Conservation (phyloP, 1,140 invertebrate genomes). For the Cheumatopsyche charites region DNA sequence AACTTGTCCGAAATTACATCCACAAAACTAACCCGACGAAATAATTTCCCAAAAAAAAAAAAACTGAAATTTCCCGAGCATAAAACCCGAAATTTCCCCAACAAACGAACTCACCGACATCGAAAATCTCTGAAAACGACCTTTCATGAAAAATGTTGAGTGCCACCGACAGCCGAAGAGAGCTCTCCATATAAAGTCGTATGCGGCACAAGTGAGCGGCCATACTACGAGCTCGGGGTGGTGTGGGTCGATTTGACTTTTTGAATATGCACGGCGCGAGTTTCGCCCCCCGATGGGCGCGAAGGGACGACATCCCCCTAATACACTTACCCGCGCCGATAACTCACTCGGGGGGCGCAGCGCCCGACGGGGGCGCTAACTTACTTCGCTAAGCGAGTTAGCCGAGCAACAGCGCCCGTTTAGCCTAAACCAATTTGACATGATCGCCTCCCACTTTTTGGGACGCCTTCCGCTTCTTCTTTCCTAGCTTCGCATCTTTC, state of each 20-base stretch:
- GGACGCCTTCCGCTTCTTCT: no score
- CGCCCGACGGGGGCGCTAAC: conserved; percentile 30
- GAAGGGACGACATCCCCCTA: conserved; percentile 23
- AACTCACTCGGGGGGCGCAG: conserved; percentile 42
- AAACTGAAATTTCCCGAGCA: no score
- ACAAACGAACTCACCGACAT: no score
- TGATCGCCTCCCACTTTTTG: conserved; percentile 31
- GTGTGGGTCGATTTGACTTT: conserved; percentile 48
- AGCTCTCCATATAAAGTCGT: conserved; percentile 38
- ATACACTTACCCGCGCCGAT: conserved; percentile 47
- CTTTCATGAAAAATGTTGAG: conserved; percentile 13
- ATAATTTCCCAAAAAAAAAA: no score
- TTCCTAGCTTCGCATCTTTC: no score
- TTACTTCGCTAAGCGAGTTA: conserved; percentile 45
- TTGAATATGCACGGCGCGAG: conserved; percentile 49
- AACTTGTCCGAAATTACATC: no score
- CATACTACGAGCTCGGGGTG: background rate
- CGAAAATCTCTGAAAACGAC: no score
- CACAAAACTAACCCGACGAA: no score
- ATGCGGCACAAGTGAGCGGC: background rate
- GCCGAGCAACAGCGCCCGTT: conserved; percentile 35
- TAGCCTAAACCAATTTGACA: conserved; percentile 48
- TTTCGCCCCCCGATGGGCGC: conserved; percentile 18
- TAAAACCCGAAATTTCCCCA: no score
- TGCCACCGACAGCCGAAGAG: conserved; percentile 17